Conservation (phyloP, 2,797 vertebrate species). For the Macroramphosus scolopax region DNA sequence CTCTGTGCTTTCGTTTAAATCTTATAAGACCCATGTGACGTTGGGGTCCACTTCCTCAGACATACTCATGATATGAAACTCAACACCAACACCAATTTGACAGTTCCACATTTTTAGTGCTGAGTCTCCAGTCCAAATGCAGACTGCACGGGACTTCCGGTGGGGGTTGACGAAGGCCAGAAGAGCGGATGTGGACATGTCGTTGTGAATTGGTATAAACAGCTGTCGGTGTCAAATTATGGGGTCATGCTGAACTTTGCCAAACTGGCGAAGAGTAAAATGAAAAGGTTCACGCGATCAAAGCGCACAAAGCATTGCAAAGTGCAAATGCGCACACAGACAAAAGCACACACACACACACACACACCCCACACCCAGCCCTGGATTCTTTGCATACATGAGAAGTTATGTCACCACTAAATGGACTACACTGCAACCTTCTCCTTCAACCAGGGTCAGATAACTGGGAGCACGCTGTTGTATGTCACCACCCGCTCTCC, state of each 20-base stretch:
- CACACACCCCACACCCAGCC: slow-evolving; percentile 9
- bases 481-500: slow-evolving; percentile 1
- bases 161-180: slow-evolving; percentile 6
- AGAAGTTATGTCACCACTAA: slow-evolving; percentile 40
- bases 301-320: not conserved
- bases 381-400: slow-evolving; percentile 22
- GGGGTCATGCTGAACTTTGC: slow-evolving; percentile 5
- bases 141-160: slow-evolving; percentile 67
- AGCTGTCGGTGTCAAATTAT: slow-evolving; percentile 4
- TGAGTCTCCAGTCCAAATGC: slow-evolving; percentile 57
- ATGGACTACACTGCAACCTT: slow-evolving; percentile 36
- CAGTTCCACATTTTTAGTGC: slow-evolving; percentile 76
- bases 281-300: too few species aligned
- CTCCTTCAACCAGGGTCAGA: slow-evolving; percentile 11
- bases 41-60: slow-evolving; percentile 57
- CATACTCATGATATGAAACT: slow-evolving; percentile 62
- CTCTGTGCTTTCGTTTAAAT: slow-evolving; percentile 43
- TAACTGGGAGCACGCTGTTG: slow-evolving; percentile 19
- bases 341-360: slow-evolving; percentile 11
- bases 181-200: slow-evolving; percentile 10
- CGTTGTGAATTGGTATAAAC: slow-evolving; percentile 1
- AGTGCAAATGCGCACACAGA: slow-evolving; percentile 13
- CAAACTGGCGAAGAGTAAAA: slow-evolving; percentile 2
- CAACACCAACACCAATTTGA: slow-evolving; percentile 29
- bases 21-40: slow-evolving; percentile 49